These are phyloP conservation scores for Whitmania pigra DNA, from an alignment of 1,140 invertebrate species.

Conservation along the genomic window DNA sequence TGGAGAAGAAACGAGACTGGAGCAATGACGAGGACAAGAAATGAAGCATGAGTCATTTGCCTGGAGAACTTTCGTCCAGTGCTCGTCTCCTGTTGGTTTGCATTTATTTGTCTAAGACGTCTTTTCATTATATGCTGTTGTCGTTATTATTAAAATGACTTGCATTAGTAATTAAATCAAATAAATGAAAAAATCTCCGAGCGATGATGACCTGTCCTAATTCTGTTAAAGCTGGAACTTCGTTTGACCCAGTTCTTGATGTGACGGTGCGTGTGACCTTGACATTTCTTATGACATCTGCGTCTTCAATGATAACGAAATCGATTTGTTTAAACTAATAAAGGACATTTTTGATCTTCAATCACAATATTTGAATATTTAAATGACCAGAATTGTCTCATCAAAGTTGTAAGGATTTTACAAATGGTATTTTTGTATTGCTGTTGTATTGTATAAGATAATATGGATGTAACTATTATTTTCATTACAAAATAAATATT, in stretches of 20 bases:
- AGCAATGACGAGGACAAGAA: constrained; percentile 12
- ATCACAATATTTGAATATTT: too few relatives aligned
- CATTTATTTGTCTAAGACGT: not conserved
- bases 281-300: constrained; percentile 19
- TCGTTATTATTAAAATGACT: not conserved
- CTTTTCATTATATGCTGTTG: not conserved
- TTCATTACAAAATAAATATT: too few relatives aligned
- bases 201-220: not conserved
- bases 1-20: not conserved
- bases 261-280: constrained; percentile 14
- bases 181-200: not conserved
- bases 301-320: not conserved
- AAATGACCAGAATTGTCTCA: not conserved
- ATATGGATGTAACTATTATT: too few relatives aligned
- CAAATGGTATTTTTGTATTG: too few relatives aligned
- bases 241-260: constrained; percentile 1
- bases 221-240: not conserved
- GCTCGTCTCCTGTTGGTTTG: constrained; percentile 27
- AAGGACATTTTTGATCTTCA: not conserved
- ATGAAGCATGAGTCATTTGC: constrained; percentile 26
- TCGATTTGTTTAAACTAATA: not conserved
- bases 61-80: constrained; percentile 30
- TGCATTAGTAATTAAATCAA: not conserved
- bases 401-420: too few relatives aligned
- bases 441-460: too few relatives aligned